Percentiles rank a stretch among this genome's conserved stretches.
phyloP scores from a whole-genome alignment of 2,797 vertebrate species.

The Fistularia tabacaria region DNA sequence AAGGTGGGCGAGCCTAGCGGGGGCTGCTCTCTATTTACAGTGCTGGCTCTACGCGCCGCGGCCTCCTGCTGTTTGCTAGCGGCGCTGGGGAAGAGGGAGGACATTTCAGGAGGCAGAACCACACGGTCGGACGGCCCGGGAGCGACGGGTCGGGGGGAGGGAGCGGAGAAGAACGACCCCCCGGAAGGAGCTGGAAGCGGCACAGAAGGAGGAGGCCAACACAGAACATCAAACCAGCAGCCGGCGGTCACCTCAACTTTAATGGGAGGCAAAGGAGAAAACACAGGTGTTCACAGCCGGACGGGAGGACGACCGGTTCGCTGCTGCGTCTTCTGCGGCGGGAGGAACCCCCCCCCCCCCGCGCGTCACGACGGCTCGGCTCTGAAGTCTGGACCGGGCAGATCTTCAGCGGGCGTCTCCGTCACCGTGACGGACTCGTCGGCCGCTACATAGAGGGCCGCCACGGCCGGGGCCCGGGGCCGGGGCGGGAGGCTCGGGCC shows the following conservation, averaged over 20 bases:
- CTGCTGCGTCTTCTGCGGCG: background rate
- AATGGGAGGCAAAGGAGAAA: constrained; percentile 55
- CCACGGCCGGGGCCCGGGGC: constrained; percentile 62
- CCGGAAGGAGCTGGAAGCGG: constrained; percentile 22
- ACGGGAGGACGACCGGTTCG: background rate
- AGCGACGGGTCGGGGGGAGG: constrained; percentile 21
- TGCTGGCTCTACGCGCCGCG: constrained; percentile 82
- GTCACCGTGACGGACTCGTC: constrained; percentile 75
- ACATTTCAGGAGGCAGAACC: constrained; percentile 70
- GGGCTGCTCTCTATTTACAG: constrained; percentile 91
- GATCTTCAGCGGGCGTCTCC: constrained; percentile 68
- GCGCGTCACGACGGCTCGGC: constrained; percentile 41
- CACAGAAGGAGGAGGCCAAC: constrained; percentile 48
- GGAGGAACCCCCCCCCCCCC: too few species aligned
- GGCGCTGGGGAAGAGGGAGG: constrained; percentile 82
- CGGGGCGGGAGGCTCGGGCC: constrained; percentile 68
- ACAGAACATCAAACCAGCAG: constrained; percentile 66
- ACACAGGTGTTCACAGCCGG: constrained; percentile 55
- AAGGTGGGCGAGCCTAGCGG: constrained; percentile 84
- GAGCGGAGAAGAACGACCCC: constrained; percentile 28
- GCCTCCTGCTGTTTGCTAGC: constrained; percentile 90
- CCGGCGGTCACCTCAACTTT: constrained; percentile 55
- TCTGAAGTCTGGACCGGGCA: constrained; percentile 61
- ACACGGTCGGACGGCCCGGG: constrained; percentile 42
- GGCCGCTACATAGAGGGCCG: constrained; percentile 77